Evolutionary conservation across 35 echinoderm and acorn worm species (phyloP).

Genomic region (Amphiura filiformis): DNA sequence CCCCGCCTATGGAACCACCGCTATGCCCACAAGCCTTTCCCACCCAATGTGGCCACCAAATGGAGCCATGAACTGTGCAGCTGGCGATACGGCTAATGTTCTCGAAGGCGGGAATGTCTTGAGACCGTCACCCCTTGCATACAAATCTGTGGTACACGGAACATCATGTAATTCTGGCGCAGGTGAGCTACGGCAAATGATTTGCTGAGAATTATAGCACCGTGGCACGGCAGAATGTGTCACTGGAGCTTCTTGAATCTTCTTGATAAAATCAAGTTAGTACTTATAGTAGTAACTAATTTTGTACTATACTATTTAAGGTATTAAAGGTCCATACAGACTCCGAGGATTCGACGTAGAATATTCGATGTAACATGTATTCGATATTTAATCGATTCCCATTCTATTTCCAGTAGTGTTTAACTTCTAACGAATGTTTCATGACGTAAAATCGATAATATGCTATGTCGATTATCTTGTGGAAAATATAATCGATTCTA

Average conservation of each 20-base stretch:
- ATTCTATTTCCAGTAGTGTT: no score
- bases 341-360: no score
- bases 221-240: neutral
- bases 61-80: conserved; percentile 73
- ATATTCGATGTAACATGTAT: no score
- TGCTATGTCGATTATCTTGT: no score
- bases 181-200: conserved; percentile 21
- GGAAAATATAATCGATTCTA: no score
- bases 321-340: no score
- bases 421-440: no score
- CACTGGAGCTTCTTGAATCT: conserved; percentile 30
- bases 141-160: conserved; percentile 35
- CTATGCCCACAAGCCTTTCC: conserved; percentile 61
- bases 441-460: no score
- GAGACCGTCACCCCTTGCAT: conserved; percentile 74
- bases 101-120: conserved; percentile 79
- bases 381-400: no score
- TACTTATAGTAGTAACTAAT: neutral
- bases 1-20: conserved; percentile 74
- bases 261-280: conserved; percentile 1
- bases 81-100: conserved; percentile 61
- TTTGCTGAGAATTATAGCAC: neutral
- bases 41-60: conserved; percentile 84
- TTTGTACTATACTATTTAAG: no score
- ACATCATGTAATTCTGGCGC: conserved; percentile 37